Conservation (phyloP, 2,113 vertebrate genomes). For the Trogon surrucura region DNA sequence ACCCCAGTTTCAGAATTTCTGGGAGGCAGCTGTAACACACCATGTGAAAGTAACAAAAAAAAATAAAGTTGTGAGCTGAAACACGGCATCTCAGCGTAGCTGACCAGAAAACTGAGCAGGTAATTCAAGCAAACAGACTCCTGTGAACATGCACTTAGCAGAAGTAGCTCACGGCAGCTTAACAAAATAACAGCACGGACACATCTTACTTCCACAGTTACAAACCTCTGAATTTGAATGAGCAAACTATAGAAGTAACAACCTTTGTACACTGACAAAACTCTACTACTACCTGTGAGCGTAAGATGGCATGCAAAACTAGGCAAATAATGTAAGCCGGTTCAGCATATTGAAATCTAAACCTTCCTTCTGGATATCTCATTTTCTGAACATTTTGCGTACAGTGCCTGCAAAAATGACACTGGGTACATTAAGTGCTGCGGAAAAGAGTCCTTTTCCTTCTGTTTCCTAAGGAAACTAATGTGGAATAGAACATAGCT, state of each 20-base stretch:
- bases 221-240: background rate
- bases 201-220: background rate
- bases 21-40: background rate
- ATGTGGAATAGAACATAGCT: background rate
- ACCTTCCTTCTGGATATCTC: background rate
- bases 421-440: background rate
- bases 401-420: background rate
- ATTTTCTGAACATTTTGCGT: background rate
- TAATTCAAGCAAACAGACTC: background rate
- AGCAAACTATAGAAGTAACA: background rate
- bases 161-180: background rate
- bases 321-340: background rate
- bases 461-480: background rate
- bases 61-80: background rate
- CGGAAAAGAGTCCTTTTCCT: background rate
- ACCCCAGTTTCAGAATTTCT: slow-evolving; percentile 6
- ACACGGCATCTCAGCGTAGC: background rate
- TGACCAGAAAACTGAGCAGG: background rate
- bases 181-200: background rate
- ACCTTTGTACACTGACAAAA: background rate
- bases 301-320: background rate
- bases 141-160: background rate
- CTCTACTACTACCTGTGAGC: background rate
- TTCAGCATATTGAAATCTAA: background rate
- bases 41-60: background rate